These are phyloP conservation scores for Poeciliopsis occidentalis DNA, from an alignment of 2,113 vertebrate genomes.

Conservation along the genomic window DNA sequence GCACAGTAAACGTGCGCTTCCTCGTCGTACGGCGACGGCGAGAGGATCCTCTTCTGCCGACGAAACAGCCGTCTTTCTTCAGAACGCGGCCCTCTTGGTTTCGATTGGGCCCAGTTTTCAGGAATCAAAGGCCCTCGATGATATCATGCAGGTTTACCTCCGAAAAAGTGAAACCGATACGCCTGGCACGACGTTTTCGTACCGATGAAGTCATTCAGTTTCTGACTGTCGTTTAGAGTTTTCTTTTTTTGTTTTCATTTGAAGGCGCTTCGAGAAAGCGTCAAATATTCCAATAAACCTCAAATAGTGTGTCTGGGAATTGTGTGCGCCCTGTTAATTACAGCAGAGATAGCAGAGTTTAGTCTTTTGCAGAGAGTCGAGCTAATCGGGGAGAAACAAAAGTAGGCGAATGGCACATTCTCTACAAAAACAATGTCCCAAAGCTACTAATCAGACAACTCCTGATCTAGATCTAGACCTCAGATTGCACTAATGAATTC, in stretches of 20 bases:
- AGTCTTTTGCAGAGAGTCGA: slow-evolving; percentile 68
- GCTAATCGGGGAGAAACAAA: slow-evolving; percentile 74
- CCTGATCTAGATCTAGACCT: slow-evolving; percentile 79
- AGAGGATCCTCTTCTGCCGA: slow-evolving; percentile 37
- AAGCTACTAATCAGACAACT: slow-evolving; percentile 84
- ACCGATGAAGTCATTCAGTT: slow-evolving; percentile 19
- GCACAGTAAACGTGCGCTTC: slow-evolving; percentile 52
- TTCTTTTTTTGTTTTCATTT: background rate
- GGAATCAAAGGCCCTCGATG: slow-evolving; percentile 29
- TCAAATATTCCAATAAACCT: slow-evolving; percentile 51
- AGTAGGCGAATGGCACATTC: slow-evolving; percentile 74
- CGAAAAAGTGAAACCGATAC: slow-evolving; percentile 11
- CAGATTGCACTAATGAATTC: slow-evolving; percentile 83
- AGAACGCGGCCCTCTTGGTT: slow-evolving; percentile 29
- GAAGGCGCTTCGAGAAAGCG: slow-evolving; percentile 54
- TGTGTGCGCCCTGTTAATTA: slow-evolving; percentile 67
- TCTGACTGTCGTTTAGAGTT: slow-evolving; percentile 11
- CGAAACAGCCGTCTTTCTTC: slow-evolving; percentile 12
- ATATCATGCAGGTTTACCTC: slow-evolving; percentile 10
- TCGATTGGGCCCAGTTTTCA: slow-evolving; percentile 55
- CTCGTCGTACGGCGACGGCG: slow-evolving; percentile 30
- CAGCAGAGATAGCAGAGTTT: slow-evolving; percentile 72
- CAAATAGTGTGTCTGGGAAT: slow-evolving; percentile 66
- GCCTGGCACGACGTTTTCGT: slow-evolving; percentile 15
- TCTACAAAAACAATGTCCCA: slow-evolving; percentile 80